phyloP scores from a whole-genome alignment of 1,140 invertebrate genomes.

The Zaprionus gabonicus region DNA sequence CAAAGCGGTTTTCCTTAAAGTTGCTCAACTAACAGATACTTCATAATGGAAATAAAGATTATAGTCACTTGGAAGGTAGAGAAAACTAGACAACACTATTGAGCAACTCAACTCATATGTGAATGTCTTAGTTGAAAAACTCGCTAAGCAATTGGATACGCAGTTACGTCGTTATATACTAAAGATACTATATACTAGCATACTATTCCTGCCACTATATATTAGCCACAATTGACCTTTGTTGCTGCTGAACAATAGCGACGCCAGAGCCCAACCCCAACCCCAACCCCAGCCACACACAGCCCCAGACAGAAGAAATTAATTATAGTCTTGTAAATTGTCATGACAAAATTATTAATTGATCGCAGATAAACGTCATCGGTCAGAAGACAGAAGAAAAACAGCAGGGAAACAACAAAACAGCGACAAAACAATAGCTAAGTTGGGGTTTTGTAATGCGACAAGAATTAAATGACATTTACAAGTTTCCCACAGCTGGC shows the following conservation, averaged over 20 bases:
- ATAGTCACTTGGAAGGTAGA: too few relatives aligned
- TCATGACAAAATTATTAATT: constrained; percentile 65
- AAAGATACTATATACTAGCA: background rate
- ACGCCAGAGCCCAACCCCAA: constrained; percentile 24
- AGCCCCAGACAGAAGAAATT: constrained; percentile 44
- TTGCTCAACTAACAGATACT: constrained; percentile 5
- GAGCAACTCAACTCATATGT: too few relatives aligned
- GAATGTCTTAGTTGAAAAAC: background rate
- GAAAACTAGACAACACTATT: too few relatives aligned
- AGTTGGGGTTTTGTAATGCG: constrained; percentile 21
- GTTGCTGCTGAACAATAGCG: constrained; percentile 37
- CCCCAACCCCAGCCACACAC: constrained; percentile 11
- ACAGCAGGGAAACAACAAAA: background rate
- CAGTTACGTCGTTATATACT: background rate
- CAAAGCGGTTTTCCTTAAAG: constrained; percentile 30
- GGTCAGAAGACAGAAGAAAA: constrained; percentile 36
- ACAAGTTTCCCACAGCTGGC: constrained; percentile 32
- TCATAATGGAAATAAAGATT: too few relatives aligned
- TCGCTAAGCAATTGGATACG: background rate
- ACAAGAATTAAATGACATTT: constrained; percentile 38
- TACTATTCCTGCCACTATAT: constrained; percentile 22
- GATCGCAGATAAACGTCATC: constrained; percentile 55
- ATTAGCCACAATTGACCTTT: constrained; percentile 69
- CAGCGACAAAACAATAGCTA: constrained; percentile 16
- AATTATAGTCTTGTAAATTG: constrained; percentile 77